These are phyloP conservation scores for Deilephila porcellus DNA, from an alignment of 2,888 invertebrate species.

Conservation along the genomic window DNA sequence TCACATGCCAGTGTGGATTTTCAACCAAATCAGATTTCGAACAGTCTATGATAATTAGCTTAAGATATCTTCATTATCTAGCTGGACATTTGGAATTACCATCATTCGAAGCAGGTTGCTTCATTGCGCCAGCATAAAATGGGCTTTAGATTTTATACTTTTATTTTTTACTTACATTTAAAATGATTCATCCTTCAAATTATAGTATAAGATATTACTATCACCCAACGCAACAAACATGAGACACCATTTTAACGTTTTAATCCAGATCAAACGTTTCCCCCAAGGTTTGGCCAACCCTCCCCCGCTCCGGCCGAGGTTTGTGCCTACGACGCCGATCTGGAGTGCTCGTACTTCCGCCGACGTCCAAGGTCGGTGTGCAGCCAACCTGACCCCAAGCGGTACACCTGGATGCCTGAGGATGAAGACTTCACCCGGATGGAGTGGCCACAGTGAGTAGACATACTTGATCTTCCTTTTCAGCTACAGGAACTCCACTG, in stretches of 20 bases:
- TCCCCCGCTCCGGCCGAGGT: constrained; percentile 85
- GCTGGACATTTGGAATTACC: no score
- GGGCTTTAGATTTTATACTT: no score
- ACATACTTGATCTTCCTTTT: background rate
- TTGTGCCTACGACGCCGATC: constrained; percentile 88
- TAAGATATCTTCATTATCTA: no score
- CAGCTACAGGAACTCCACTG: no score
- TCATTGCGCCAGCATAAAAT: no score
- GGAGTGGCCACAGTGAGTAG: constrained; percentile 87
- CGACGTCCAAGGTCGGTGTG: constrained; percentile 90
- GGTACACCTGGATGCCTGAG: constrained; percentile 91
- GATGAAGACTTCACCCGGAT: constrained; percentile 89
- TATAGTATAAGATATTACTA: background rate
- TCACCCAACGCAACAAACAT: background rate
- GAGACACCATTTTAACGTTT: background rate
- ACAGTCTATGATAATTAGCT: no score
- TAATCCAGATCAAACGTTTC: constrained; percentile 29
- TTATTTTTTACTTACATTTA: no score
- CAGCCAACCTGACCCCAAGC: constrained; percentile 89
- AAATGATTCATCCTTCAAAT: background rate
- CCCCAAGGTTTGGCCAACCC: constrained; percentile 84
- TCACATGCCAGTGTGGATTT: no score
- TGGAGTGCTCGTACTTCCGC: constrained; percentile 92
- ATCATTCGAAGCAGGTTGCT: no score
- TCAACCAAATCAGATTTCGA: no score